Conservation (phyloP, 2,888 invertebrate species). For the Sepioteuthis lessoniana region DNA sequence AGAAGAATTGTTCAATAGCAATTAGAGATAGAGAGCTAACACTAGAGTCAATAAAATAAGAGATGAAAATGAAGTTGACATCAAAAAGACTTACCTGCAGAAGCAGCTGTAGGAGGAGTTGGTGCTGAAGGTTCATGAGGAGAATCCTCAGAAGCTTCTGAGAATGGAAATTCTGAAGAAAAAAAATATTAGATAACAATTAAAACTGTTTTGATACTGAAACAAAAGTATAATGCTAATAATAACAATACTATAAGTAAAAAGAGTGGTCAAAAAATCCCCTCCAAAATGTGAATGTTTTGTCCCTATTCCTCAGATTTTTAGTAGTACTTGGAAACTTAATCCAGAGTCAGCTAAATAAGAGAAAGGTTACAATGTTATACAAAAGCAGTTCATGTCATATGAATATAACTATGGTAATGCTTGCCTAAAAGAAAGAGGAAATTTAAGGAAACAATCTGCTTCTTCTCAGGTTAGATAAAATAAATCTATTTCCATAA, state of each 20-base stretch:
- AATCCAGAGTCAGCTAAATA: not conserved
- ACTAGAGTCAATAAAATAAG: not conserved
- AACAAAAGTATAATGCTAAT: too few relatives aligned
- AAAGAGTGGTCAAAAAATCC: not conserved
- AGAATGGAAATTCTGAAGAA: conserved; percentile 45
- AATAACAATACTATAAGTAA: too few relatives aligned
- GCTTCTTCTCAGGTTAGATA: too few relatives aligned
- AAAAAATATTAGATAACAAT: not conserved
- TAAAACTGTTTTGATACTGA: too few relatives aligned
- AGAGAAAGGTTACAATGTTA: not conserved
- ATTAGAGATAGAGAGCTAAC: not conserved
- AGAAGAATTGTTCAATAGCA: too few relatives aligned
- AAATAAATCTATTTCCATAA: too few relatives aligned
- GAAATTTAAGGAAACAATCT: too few relatives aligned
- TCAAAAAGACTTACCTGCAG: not conserved
- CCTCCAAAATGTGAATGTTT: not conserved
- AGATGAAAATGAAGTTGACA: not conserved
- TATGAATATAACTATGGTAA: too few relatives aligned
- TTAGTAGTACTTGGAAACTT: too few relatives aligned
- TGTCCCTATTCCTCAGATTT: too few relatives aligned
- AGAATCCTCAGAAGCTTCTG: conserved; percentile 45
- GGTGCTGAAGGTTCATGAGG: conserved; percentile 36
- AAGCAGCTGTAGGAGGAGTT: conserved; percentile 23
- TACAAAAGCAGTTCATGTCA: not conserved
- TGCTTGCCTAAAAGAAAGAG: too few relatives aligned